Conservation (phyloP, 2,797 vertebrate species). For the Onychomys leucogaster region DNA sequence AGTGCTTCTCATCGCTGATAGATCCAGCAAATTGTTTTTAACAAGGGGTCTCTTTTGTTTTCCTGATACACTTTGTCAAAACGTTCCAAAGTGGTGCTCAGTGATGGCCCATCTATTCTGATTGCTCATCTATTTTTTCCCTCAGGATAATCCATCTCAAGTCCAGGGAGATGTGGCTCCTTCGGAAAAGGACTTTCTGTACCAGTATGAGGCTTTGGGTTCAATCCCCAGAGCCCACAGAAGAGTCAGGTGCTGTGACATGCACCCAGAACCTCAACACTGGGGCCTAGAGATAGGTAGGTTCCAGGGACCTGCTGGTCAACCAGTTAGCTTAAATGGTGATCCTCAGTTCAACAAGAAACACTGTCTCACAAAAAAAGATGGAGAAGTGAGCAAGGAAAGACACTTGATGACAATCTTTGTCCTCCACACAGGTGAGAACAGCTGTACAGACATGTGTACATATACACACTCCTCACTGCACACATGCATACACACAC, state of each 20-base stretch:
- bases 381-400: not conserved
- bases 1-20: not conserved
- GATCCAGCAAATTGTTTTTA: not conserved
- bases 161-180: not conserved
- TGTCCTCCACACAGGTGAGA: not conserved
- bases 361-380: not conserved
- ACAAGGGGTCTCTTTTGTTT: not conserved
- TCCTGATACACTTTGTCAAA: not conserved
- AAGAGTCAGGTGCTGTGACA: not conserved
- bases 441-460: not conserved
- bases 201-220: not conserved
- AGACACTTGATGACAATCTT: not conserved
- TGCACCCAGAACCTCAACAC: not conserved
- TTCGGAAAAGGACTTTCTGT: not conserved
- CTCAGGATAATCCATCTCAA: not conserved
- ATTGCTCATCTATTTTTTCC: not conserved
- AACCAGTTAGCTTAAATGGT: not conserved
- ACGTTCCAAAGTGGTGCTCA: not conserved
- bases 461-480: not conserved
- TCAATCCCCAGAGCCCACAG: no score
- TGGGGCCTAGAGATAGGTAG: not conserved
- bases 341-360: no score
- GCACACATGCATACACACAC: no score
- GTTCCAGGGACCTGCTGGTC: not conserved
- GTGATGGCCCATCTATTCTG: not conserved